A percentile compares a stretch with the other conserved stretches of the same genome.
These are phyloP conservation scores for Trisateles emortualis DNA, from an alignment of 2,888 invertebrate species.

Conservation along the genomic window DNA sequence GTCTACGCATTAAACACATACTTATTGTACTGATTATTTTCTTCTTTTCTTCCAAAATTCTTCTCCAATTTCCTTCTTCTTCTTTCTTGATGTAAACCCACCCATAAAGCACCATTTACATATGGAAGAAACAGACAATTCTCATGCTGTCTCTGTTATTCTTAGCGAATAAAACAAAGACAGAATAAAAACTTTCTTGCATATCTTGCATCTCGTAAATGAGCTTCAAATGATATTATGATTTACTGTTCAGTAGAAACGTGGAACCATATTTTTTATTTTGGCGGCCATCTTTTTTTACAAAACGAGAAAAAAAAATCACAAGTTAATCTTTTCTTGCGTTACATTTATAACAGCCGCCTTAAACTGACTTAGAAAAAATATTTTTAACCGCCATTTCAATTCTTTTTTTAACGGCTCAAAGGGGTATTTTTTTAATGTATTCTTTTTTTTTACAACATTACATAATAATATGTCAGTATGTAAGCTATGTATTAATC, in stretches of 20 bases:
- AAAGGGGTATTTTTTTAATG: conserved; percentile 40
- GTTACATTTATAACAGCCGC: conserved; percentile 77
- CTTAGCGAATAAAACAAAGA: no score
- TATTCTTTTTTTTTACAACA: conserved; percentile 47
- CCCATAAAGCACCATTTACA: no score
- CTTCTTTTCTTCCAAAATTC: no score
- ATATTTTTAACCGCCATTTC: conserved; percentile 70
- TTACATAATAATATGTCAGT: conserved; percentile 17
- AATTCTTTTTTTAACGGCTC: conserved; percentile 54
- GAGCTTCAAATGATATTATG: not conserved
- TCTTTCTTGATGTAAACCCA: no score
- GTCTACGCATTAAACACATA: no score
- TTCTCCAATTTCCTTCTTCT: no score
- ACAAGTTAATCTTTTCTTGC: conserved; percentile 80
- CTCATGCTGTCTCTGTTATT: no score
- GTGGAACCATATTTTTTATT: conserved; percentile 63
- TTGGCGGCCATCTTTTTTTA: conserved; percentile 75
- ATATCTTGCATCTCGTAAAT: not conserved
- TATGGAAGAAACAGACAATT: no score
- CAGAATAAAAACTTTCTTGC: not conserved
- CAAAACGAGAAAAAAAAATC: conserved; percentile 66
- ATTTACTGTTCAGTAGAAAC: conserved; percentile 55
- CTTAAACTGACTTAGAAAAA: conserved; percentile 75
- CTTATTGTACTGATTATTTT: no score
- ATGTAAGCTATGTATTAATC: conserved; percentile 17